Evolutionary conservation across 2,888 invertebrate species (phyloP).

Genomic region (Autographa pulchrina): DNA sequence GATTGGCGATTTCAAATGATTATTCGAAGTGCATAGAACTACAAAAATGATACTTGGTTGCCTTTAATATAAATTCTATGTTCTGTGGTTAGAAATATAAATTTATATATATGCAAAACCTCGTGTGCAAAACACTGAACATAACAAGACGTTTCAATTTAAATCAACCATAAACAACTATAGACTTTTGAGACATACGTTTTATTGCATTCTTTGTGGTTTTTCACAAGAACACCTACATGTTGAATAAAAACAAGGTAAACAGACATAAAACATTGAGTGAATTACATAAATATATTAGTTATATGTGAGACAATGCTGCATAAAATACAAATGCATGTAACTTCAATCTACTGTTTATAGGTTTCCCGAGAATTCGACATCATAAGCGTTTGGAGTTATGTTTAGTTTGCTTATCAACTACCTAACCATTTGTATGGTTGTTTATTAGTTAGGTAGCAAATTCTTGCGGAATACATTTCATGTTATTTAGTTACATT

Average conservation of each 20-base stretch:
- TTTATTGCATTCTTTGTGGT: not conserved
- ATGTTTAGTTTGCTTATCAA: not conserved
- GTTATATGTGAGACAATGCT: slow-evolving; percentile 13
- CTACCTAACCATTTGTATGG: not conserved
- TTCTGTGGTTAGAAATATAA: not conserved
- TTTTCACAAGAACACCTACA: not conserved
- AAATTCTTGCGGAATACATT: too few species aligned
- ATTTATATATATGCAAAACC: too few species aligned
- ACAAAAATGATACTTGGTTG: too few species aligned
- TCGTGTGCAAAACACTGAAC: not conserved
- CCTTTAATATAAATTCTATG: too few species aligned
- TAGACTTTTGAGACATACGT: not conserved
- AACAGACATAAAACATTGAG: slow-evolving; percentile 22
- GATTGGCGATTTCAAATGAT: too few species aligned
- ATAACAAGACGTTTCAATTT: not conserved
- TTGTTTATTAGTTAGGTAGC: not conserved
- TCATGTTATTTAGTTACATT: too few species aligned
- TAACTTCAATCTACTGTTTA: slow-evolving; percentile 16
- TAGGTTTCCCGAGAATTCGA: slow-evolving; percentile 22
- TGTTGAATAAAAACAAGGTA: slow-evolving; percentile 26
- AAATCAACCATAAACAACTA: not conserved
- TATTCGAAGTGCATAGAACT: too few species aligned
- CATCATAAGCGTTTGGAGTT: slow-evolving; percentile 11
- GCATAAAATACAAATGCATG: slow-evolving; percentile 28
- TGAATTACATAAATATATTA: slow-evolving; percentile 13